A percentile compares a stretch with the other conserved stretches of the same genome.
phyloP scores from a whole-genome alignment of 2,113 vertebrate species.

The Podarcis muralis region DNA sequence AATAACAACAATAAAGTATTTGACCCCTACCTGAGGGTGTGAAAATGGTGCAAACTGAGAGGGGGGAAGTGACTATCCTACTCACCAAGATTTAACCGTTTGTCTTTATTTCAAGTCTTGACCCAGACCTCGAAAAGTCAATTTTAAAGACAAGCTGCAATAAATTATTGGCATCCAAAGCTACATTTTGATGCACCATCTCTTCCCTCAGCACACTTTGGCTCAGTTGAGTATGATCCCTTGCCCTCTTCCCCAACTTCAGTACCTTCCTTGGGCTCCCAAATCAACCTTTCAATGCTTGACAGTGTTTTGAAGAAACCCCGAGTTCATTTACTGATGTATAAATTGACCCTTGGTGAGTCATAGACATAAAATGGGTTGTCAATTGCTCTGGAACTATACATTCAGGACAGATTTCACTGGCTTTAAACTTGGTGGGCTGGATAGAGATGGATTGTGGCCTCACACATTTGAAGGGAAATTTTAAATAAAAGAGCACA shows the following conservation, averaged over 20 bases:
- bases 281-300: constrained; percentile 18
- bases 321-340: constrained; percentile 26
- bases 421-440: not conserved
- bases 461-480: not conserved
- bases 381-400: not conserved
- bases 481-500: not conserved
- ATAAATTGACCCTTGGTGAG: constrained; percentile 27
- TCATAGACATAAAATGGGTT: not conserved
- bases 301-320: constrained; percentile 45
- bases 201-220: not conserved
- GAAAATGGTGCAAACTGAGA: not conserved
- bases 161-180: not conserved
- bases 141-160: not conserved
- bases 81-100: not conserved
- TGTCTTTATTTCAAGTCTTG: not conserved
- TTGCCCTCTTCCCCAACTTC: not conserved
- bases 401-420: not conserved
- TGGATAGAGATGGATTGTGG: not conserved
- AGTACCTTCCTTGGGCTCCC: not conserved
- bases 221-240: not conserved
- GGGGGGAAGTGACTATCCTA: not conserved
- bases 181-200: not conserved
- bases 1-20: not conserved
- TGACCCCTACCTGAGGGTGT: not conserved
- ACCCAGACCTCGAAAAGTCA: not conserved